These are phyloP conservation scores for Ptychochromis oligacanthus DNA, from an alignment of 2,113 vertebrate species.

Conservation along the genomic window DNA sequence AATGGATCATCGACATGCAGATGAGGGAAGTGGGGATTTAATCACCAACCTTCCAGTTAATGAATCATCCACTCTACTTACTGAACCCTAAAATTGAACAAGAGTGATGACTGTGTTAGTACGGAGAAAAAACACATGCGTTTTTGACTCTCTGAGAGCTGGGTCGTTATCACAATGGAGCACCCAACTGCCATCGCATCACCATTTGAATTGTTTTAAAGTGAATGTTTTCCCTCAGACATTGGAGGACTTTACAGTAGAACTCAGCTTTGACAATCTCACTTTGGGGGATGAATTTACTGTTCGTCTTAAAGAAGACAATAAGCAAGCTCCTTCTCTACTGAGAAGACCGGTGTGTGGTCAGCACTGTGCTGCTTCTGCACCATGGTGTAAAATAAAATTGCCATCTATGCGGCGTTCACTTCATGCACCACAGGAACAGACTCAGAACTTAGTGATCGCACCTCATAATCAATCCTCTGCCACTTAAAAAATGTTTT, in stretches of 20 bases:
- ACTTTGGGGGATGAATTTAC: not conserved
- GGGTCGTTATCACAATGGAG: not conserved
- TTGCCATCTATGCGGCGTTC: not conserved
- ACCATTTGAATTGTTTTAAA: not conserved
- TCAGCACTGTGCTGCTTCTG: not conserved
- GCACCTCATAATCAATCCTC: not conserved
- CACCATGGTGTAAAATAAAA: too few species aligned
- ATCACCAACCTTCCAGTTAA: not conserved
- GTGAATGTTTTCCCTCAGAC: not conserved
- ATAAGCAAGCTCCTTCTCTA: rapidly evolving
- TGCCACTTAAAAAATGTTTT: not conserved
- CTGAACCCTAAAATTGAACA: not conserved
- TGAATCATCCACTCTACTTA: not conserved
- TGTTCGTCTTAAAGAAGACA: not conserved
- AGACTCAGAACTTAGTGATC: not conserved
- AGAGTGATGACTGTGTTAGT: too few species aligned
- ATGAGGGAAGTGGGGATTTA: too few species aligned
- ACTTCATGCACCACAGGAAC: not conserved
- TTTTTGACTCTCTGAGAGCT: not conserved
- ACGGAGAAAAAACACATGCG: too few species aligned
- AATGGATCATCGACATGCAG: not conserved
- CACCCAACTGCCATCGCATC: not conserved
- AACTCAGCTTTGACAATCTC: not conserved
- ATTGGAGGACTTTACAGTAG: not conserved
- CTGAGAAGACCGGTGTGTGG: not conserved